phyloP scores from a whole-genome alignment of 2,113 vertebrate genomes.

The Scomber scombrus region DNA sequence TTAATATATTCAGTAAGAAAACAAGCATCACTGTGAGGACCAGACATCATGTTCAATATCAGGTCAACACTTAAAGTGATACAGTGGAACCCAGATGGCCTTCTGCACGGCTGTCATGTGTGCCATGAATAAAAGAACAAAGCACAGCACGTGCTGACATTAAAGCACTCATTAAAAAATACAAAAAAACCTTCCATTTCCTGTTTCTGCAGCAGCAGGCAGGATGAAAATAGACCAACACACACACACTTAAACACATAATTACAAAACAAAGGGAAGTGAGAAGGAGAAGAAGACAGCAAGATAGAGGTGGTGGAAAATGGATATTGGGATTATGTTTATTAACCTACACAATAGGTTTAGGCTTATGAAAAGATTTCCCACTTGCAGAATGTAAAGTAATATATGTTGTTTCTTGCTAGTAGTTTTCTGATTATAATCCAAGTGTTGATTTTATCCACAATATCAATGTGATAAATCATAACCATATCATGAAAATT shows the following conservation, averaged over 20 bases:
- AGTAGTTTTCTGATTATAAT: background rate
- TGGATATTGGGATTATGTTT: slow-evolving; percentile 32
- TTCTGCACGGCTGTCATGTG: slow-evolving; percentile 46
- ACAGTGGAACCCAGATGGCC: slow-evolving; percentile 51
- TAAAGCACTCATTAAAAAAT: slow-evolving; percentile 61
- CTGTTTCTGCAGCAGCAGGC: slow-evolving; percentile 67
- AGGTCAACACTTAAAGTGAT: slow-evolving; percentile 20
- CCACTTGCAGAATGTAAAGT: background rate
- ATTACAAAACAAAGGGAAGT: slow-evolving; percentile 47
- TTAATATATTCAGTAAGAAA: slow-evolving; percentile 3
- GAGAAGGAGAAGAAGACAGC: background rate
- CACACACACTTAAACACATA: slow-evolving; percentile 24
- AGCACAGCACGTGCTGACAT: slow-evolving; percentile 63
- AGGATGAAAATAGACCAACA: slow-evolving; percentile 59
- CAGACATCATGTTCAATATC: slow-evolving; percentile 9
- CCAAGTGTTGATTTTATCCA: background rate
- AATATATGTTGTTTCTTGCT: too few species aligned
- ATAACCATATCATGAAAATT: background rate
- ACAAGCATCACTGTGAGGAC: background rate
- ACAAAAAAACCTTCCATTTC: slow-evolving; percentile 50
- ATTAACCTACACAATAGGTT: slow-evolving; percentile 31
- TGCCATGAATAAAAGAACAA: slow-evolving; percentile 78
- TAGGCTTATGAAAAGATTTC: background rate
- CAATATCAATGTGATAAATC: background rate
- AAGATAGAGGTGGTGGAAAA: slow-evolving; percentile 2